Base-by-base conservation (phyloP, 2,797 vertebrate species). In the Lagocephalus sceleratus region DNA sequence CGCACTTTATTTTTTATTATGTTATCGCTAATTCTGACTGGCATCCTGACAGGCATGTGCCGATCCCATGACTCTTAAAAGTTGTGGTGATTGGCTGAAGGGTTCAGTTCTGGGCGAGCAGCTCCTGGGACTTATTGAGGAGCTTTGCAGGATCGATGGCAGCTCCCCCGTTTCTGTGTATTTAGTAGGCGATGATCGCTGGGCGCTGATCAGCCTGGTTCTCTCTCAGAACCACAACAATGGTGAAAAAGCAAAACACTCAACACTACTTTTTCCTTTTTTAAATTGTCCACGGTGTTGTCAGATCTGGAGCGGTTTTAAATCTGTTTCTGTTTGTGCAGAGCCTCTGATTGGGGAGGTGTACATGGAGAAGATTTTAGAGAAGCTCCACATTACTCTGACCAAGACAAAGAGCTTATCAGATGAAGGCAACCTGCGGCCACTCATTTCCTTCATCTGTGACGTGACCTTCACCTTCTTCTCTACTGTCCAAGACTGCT, bases 391-490 rank as follows among this genome's bases (percentile, higher is more conserved):
- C 41, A 78, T 86, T 56, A 94, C 94, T 53, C 84, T 99, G 20
- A 93, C 89, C 6, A 92, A 93, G 88, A 92, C 94, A 1, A 95
- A 93, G 74, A 87, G 89, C 78, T 89, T 94, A 62, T 94, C 94
- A 10, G 94, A 97, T 56, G 91, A 91, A 42, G 94, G 94, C 53
- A 91, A 94, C 76, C 87, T 90, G 72, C 93, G 94, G 72, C 92
- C 93, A 0, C 91, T 94, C 15, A 80, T 99, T 55, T 94, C 94
- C 75, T 95, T 94, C 74, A 94, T 98, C 84, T 98, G 96, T 0
- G 94, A 98, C 8, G 93, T 98, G 71, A 91, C 92, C 22, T 94
- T 90, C 20, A 93, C 92, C 20, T 97, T 98, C 84, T 99, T 98
- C 90, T 94, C 89, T 17, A 95, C 95, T 0, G 87, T 95, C 0